Base-by-base conservation (phyloP, 2,113 vertebrate species). In the Hippoglossus stenolepis region DNA sequence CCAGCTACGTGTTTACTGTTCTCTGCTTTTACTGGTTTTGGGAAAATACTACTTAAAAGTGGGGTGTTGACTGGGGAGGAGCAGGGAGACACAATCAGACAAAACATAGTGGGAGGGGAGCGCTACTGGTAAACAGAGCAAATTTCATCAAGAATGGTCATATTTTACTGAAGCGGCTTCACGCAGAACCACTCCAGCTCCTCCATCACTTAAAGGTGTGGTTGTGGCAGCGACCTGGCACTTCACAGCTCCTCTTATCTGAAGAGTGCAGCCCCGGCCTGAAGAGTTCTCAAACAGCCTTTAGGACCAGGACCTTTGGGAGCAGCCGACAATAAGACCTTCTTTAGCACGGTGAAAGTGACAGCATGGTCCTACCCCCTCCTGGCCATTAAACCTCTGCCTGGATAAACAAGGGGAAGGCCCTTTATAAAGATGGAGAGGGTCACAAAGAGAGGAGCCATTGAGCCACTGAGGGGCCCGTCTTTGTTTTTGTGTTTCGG, bases 381-480 rank as follows among this genome's bases (percentile, higher is more conserved):
- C 77, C 31, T 57, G 21, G 75, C 89, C 74, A 92, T 90, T 91
- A 91, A 92, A 92, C 45, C 92, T 91, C 85, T 87, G 88, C 90
- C 90, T 92, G 92, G 90, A 90, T 91, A 93, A 93, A 92, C 91
- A 93, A 93, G 90, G 69, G 85, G 85, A 91, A 84, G 85, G 88
- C 60, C 82, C 86, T 92, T 93, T 92, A 92, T 93, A 85, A 89
- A 92, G 91, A 93, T 91, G 85, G 90, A 93, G 92, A 90, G 91
- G 90, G 81, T 89, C 89, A 91, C 91, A 91, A 91, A 90, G 85
- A 91, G 86, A 90, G 85, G 80, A 90, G 85, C 86, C 91, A 89
- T 82, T 90, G 89, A 91, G 86, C 70, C 84, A 63, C 82, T 74
- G 80, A 88, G 87, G 83, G 91, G 89, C 86, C 90, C 66, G 69